Base-by-base conservation (phyloP, 2,888 invertebrate genomes). In the Eristalinus sepulchralis region DNA sequence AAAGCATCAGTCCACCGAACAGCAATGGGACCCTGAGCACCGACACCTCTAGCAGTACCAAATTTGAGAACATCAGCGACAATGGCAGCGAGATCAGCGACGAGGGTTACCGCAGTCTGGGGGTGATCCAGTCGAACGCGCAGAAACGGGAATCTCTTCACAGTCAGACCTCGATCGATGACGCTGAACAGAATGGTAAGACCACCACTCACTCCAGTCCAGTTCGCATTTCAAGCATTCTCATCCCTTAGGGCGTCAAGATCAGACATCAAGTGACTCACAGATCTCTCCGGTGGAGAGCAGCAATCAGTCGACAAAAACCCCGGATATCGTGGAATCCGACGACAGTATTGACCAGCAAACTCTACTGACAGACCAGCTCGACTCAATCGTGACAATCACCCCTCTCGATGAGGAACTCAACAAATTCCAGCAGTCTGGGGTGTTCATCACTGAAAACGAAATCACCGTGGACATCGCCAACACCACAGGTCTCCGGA, bases 41-140 rank as follows among this genome's bases (percentile, higher is more conserved):
- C 64, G 82, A 83, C 36, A 89, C 83, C 71, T 89, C 88, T 24
- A 88, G 82, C 57, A 87, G 83, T 39, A 90, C 88, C 88, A 92
- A 93, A 82, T 93, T 94, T 24, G 95, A 95, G 89, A 95, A 95
- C 86, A 95, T 95, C 9, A 95, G 96, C 72, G 96, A 97, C 91
- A 96, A 96, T 89, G 96, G 96, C 10, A 96, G 96, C 78, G 97
- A 97, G 91, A 96, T 97, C 27, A 97, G 96, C 31, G 97, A 97
- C 91, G 97, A 97, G 90, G 97, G 97, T 0, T 97, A 97, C 91
- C 94, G 97, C 89, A 97, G 97, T 90, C 92, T 97, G 89, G 96
- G 96, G 0, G 94, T 96, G 63, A 95, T 95, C 59, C 94, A 95
- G 85, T 93, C 94, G 70, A 91, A 89, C 81, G 91, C 94, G 2